Evolutionary conservation across 92 coral and sea anemone genomes (phyloP), one percentile per base, ranked within the genome.

Genomic region (Palythoa heliodiscus): DNA sequence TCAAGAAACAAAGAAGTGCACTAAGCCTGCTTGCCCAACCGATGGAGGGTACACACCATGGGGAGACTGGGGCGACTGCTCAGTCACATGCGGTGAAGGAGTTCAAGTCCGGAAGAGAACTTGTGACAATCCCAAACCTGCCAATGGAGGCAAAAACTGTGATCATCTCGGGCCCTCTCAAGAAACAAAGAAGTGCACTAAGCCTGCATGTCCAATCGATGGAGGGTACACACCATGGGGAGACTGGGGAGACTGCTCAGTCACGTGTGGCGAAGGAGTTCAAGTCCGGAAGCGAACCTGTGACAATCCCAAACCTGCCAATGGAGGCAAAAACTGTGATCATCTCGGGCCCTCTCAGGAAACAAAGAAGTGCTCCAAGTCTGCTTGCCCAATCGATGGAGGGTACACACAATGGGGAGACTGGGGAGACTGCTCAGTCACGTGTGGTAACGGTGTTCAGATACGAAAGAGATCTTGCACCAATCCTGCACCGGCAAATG

Each of bases 61-160:
- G 79, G 79, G 79, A 75, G 79, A 75, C 66, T 75, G 79, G 79
- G 79, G 79, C 17, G 79, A 75, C 64, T 75, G 79, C n/a, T 76
- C 82, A 14, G 82, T 76, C 50, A 76, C 82, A 6, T 76, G 82
- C 20, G 82, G 82, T 19, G 82, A 76, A 53, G 82, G 82, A 13
- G 82, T 76, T 23, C 67, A 25, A 14, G 52, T 55, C 3, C 82
- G 82, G 2, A 76, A 76, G 82, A 53, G 82, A n/a, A 53, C 52
- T 53, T 76, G 82, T 29, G 66, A 52, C 40, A 75, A 75, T 10
- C 82, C 82, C 24, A 55, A 24, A 55, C 82, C 82, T 7, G 67
- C 66, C 5, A 12, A 76, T 17, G 82, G 82, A 15, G 82, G 82
- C 48, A 76, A 76, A 55, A 37, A 76, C 38, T 76, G 82, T 12